Conservation (phyloP, 1,140 invertebrate genomes). For the Drosophila oshimai region DNA sequence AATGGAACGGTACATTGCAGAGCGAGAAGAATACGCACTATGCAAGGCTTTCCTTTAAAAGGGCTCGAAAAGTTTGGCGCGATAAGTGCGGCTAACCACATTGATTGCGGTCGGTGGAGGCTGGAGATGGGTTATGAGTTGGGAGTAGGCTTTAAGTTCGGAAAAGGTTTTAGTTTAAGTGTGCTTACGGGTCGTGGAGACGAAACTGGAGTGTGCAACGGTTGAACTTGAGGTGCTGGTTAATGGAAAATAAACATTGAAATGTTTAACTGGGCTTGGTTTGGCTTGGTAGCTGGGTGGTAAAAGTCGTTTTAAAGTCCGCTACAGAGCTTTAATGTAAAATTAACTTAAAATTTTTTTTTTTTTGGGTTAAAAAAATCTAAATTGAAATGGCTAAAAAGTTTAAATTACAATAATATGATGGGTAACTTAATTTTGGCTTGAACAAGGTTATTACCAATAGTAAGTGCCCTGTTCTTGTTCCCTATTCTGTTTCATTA, state of each 20-base stretch:
- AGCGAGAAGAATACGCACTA: no score
- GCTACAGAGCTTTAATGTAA: background rate
- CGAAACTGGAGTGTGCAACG: background rate
- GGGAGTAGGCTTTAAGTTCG: background rate
- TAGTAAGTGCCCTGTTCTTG: no score
- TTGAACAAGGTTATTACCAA: no score
- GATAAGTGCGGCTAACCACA: conserved; percentile 33
- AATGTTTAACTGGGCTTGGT: background rate
- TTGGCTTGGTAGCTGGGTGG: background rate
- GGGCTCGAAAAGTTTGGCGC: conserved; percentile 7
- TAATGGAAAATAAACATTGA: conserved; percentile 29
- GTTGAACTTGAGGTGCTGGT: background rate
- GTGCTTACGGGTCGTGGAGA: background rate
- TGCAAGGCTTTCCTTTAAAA: no score
- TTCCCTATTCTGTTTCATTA: no score
- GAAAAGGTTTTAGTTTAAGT: background rate
- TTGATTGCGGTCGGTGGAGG: conserved; percentile 48
- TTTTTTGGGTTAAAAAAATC: no score
- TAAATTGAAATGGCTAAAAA: background rate
- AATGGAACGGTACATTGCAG: no score
- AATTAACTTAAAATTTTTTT: no score
- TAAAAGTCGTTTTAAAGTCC: background rate
- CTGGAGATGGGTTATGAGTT: background rate
- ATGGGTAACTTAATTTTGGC: no score
- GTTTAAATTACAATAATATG: no score